Evolutionary conservation across 2,888 invertebrate species (phyloP).

Genomic region (Synanthedon formicaeformis): DNA sequence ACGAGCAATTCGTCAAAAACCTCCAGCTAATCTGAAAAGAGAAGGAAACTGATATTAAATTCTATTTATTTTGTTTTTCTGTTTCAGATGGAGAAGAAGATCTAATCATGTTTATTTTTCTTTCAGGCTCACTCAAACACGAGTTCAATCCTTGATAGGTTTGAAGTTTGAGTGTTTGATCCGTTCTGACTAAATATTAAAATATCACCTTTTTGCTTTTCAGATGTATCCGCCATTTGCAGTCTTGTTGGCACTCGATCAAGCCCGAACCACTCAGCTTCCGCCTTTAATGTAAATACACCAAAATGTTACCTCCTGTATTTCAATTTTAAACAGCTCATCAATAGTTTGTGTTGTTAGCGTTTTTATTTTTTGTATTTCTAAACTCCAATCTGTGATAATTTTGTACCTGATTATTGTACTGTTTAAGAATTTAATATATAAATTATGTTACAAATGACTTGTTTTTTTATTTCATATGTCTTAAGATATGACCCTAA

Average conservation of each 20-base stretch:
- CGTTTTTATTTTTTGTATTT: neutral
- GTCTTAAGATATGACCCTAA: neutral
- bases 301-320: constrained; percentile 37
- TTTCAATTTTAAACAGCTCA: constrained; percentile 15
- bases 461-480: neutral
- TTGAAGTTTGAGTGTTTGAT: constrained; percentile 56
- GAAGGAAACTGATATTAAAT: constrained; percentile 38
- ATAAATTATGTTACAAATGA: constrained; percentile 12
- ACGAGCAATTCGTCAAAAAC: constrained; percentile 23
- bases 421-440: constrained; percentile 7
- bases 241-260: constrained; percentile 76
- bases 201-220: constrained; percentile 67
- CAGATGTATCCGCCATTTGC: constrained; percentile 67
- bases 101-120: constrained; percentile 37
- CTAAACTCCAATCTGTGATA: constrained; percentile 23
- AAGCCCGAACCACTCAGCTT: constrained; percentile 73
- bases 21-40: constrained; percentile 51
- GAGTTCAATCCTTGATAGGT: constrained; percentile 16
- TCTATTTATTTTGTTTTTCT: constrained; percentile 56
- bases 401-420: constrained; percentile 20
- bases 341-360: constrained; percentile 5
- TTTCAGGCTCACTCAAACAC: constrained; percentile 56
- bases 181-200: constrained; percentile 30
- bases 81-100: constrained; percentile 65
- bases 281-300: constrained; percentile 68